Percentiles rank a stretch among this genome's conserved stretches.
These are phyloP conservation scores for Diachrysia chrysitis DNA, from an alignment of 2,888 invertebrate genomes.

Conservation along the genomic window DNA sequence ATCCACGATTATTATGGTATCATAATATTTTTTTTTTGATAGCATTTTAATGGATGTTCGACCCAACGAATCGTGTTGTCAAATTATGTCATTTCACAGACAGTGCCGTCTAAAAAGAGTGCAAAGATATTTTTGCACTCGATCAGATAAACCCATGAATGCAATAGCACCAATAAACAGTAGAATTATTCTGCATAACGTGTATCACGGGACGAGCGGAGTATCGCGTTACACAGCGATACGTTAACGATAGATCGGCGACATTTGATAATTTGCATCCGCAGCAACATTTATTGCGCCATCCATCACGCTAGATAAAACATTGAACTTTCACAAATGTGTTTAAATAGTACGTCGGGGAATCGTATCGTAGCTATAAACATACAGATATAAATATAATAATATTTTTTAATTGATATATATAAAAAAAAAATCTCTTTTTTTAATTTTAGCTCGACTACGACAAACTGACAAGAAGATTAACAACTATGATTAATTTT, in stretches of 20 bases:
- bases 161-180: not conserved
- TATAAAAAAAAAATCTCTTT: no score
- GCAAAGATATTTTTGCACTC: not conserved
- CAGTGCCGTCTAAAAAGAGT: not conserved
- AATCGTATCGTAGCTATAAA: not conserved
- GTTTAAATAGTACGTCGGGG: constrained; percentile 1
- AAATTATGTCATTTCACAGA: not conserved
- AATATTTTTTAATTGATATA: no score
- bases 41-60: no score
- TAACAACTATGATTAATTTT: no score
- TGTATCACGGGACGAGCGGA: not conserved
- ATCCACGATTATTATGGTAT: not conserved
- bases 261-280: constrained; percentile 38
- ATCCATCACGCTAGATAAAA: constrained; percentile 35
- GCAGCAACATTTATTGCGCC: constrained; percentile 39
- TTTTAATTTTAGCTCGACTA: no score
- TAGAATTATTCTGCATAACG: not conserved
- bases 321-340: constrained; percentile 18
- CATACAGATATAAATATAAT: no score
- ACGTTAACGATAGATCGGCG: constrained; percentile 33
- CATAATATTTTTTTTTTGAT: not conserved
- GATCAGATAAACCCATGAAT: not conserved
- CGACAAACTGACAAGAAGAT: no score
- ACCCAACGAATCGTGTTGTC: no score
- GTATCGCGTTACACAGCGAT: not conserved